Evolutionary conservation across 1,140 invertebrate genomes (phyloP).

Genomic region (Eubasilissa regina): DNA sequence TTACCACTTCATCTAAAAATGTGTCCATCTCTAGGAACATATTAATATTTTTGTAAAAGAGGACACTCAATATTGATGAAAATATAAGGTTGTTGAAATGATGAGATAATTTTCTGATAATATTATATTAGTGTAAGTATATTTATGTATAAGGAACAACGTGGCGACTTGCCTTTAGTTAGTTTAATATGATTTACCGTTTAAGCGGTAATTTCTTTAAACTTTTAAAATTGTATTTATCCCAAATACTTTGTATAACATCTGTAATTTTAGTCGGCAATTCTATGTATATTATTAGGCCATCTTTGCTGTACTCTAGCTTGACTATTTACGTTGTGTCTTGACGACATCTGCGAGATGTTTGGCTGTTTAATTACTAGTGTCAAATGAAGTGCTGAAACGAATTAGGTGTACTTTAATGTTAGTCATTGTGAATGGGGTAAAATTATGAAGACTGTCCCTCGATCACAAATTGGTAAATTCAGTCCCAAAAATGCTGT

Average conservation of each 20-base stretch:
- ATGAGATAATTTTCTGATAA: neutral
- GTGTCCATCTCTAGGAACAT: no score
- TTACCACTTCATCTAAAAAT: no score
- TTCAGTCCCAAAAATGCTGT: slow-evolving; percentile 18
- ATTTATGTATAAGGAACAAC: neutral
- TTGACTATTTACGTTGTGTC: neutral
- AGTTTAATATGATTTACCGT: neutral
- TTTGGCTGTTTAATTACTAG: no score
- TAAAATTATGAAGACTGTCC: slow-evolving; percentile 22
- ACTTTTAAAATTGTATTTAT: no score
- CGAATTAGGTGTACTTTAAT: slow-evolving; percentile 29
- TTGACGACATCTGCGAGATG: no score
- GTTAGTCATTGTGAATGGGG: slow-evolving; percentile 26
- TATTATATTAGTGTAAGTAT: neutral
- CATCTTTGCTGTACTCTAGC: neutral
- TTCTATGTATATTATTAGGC: neutral
- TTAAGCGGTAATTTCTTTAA: neutral
- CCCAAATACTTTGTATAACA: neutral
- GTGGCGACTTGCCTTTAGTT: neutral
- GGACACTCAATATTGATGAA: neutral
- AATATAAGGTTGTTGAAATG: neutral
- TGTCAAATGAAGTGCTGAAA: slow-evolving; percentile 29
- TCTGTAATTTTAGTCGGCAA: slow-evolving; percentile 1
- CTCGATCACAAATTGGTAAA: slow-evolving; percentile 16
- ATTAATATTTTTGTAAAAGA: no score